Base-by-base conservation (phyloP, 1,140 invertebrate genomes). In the Parasteatoda tepidariorum region DNA sequence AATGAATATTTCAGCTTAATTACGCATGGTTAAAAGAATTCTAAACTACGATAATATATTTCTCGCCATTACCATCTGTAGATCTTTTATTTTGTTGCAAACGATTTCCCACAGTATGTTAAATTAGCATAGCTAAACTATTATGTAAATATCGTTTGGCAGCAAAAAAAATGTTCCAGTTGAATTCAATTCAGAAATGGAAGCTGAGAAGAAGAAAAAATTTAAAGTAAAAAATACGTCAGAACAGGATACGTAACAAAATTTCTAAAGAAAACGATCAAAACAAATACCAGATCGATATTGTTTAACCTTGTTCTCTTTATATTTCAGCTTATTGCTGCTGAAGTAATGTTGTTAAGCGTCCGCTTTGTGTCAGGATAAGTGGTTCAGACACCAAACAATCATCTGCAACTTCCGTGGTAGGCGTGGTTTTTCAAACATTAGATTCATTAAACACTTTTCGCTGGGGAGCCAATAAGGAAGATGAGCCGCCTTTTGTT, bases 91-190 rank as follows among this genome's bases (percentile, higher is more conserved):
- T 61, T 33, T 34, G 0, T n/a, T 38, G 9, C 28, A 38, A 74
- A 74, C 30, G 18, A 64, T 74, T 74, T 74, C 55, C 28, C 33
- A 61, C 55, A 61, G 38, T 22, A 48, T 18, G 28, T 7, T 34
- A 15, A 30, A 78, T 78, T 78, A 38, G 74, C 74, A 78, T 78
- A 13, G 4, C 30, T 62, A 24, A 62, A 31, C 59, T 55, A 78
- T 78, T 78, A 78, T 78, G 74, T 41, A 78, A 66, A 78, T 78
- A 22, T 15, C 7, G 24, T n/a, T 26, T 26, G 24, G 18, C 57
- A 59, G 9, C 18, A 26, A 13, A 22, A 26, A 59, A 57, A 59
- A 59, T 22, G 18, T 59, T 59, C 24, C 9, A 18, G 18, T 13
- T 48, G 9, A 48, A 48, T 48, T 48, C 9, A 48, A 48, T 48